Evolutionary conservation across 1,140 invertebrate genomes (phyloP).

Genomic region (Brachionus rubens): DNA sequence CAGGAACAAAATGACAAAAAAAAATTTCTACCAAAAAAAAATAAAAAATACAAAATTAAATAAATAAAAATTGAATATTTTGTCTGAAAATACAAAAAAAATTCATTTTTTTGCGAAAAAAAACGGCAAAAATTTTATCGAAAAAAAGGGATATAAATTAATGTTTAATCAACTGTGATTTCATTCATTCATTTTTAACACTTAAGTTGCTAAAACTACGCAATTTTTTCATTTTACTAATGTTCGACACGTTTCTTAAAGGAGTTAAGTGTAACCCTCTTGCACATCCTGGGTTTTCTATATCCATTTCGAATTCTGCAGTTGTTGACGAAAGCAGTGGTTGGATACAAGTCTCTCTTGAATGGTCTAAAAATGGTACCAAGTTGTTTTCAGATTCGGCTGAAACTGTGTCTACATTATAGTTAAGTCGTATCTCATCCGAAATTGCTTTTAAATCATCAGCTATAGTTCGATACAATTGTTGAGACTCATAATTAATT

Average conservation of each 20-base stretch:
- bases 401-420: background rate
- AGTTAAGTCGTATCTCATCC: background rate
- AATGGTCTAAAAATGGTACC: background rate
- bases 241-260: background rate
- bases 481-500: background rate
- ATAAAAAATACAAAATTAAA: no score
- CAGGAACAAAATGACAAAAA: no score
- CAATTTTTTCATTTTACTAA: background rate
- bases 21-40: no score
- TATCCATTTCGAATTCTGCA: background rate
- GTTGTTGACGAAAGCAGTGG: background rate
- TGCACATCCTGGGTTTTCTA: background rate
- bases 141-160: no score
- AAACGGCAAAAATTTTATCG: no score
- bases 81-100: no score
- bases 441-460: background rate
- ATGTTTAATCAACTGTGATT: no score
- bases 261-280: constrained; percentile 7
- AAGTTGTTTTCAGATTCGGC: background rate
- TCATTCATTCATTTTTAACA: background rate
- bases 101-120: no score
- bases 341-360: constrained; percentile 9
- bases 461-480: background rate
- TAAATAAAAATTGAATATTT: no score
- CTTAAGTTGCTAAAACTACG: constrained; percentile 5